These are phyloP conservation scores for Anguilla marmorata DNA, from an alignment of 2,797 vertebrate genomes.

Conservation along the genomic window DNA sequence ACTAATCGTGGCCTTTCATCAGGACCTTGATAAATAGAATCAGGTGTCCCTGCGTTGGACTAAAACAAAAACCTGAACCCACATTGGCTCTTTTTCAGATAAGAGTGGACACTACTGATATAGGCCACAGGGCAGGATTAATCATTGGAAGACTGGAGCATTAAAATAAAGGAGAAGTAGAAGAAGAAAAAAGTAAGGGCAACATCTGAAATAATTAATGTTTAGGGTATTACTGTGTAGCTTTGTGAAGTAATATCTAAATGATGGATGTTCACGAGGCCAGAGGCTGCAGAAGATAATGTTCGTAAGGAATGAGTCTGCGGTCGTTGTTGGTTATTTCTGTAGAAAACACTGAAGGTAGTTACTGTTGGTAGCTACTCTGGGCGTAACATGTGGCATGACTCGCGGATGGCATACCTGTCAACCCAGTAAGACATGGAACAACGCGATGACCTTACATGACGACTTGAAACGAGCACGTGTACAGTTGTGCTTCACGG, in stretches of 20 bases:
- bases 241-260: not conserved
- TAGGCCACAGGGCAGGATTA: not conserved
- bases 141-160: not conserved
- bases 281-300: not conserved
- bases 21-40: conserved; percentile 5
- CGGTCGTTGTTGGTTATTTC: not conserved
- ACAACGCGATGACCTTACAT: not conserved
- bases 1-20: conserved; percentile 1
- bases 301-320: not conserved
- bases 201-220: not conserved
- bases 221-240: not conserved
- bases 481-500: not conserved
- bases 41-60: not conserved
- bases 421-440: not conserved
- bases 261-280: not conserved
- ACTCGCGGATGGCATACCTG: not conserved
- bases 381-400: not conserved
- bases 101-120: not conserved
- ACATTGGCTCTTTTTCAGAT: not conserved
- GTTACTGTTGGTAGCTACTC: not conserved
- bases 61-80: conserved; percentile 1
- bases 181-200: not conserved
- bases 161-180: not conserved
- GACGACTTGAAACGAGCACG: not conserved
- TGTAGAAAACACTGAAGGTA: not conserved